These are phyloP conservation scores for Apodemia duryi DNA, from an alignment of 2,888 invertebrate genomes.

Conservation along the genomic window DNA sequence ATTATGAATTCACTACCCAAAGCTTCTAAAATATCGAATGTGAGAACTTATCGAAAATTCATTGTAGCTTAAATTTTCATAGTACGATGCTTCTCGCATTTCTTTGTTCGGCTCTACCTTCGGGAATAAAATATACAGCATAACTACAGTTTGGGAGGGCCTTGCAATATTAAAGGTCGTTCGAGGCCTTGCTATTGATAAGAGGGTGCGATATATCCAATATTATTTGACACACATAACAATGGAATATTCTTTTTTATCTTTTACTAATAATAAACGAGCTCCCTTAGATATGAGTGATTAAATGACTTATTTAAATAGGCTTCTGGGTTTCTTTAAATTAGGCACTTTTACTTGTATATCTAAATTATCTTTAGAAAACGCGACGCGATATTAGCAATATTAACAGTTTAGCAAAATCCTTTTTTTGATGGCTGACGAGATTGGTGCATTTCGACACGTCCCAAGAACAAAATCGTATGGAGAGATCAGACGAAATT, in stretches of 20 bases:
- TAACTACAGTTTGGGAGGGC: conserved; percentile 56
- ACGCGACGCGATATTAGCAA: no score
- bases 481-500: no score
- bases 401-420: no score
- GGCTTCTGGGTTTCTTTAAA: no score
- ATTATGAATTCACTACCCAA: no score
- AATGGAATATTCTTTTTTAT: neutral
- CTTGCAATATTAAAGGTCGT: conserved; percentile 56
- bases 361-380: no score
- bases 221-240: neutral
- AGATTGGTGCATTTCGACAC: no score
- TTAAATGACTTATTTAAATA: no score
- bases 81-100: conserved; percentile 69
- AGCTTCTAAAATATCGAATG: neutral
- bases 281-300: no score
- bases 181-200: conserved; percentile 35
- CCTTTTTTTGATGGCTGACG: no score
- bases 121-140: conserved; percentile 72
- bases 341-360: no score
- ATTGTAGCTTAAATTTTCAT: conserved; percentile 54
- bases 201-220: conserved; percentile 10
- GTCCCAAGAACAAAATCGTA: no score
- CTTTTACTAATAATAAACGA: neutral
- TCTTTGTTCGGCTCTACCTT: conserved; percentile 73
- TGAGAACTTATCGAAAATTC: conserved; percentile 14